phyloP scores from a whole-genome alignment of 2,797 vertebrate genomes.

The Paedocypris micromegethes region DNA sequence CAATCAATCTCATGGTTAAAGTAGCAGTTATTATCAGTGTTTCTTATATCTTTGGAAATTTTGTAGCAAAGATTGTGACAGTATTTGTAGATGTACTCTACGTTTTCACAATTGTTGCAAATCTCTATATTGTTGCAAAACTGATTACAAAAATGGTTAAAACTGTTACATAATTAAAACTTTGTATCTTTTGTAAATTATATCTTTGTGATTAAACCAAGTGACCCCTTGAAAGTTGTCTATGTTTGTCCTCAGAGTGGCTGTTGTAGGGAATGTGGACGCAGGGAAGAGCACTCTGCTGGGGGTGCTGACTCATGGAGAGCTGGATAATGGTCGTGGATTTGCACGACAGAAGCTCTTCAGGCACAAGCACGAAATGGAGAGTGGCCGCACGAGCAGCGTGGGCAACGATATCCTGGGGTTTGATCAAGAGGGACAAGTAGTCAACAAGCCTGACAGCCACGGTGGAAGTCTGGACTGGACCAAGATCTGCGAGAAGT shows the following conservation, averaged over 20 bases:
- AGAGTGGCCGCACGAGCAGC: constrained; percentile 95
- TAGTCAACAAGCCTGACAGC: constrained; percentile 95
- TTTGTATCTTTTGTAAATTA: not conserved
- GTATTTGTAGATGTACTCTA: no score
- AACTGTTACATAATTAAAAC: not conserved
- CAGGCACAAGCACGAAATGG: constrained; percentile 97
- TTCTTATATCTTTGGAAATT: no score
- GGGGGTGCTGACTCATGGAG: constrained; percentile 91
- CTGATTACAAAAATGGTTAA: no score
- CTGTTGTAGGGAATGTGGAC: constrained; percentile 96
- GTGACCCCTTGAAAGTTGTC: not conserved
- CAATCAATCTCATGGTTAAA: no score
- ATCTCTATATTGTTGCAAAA: no score
- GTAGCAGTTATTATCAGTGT: no score
- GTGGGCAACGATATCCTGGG: constrained; percentile 98
- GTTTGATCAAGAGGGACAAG: constrained; percentile 90
- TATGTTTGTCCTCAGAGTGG: constrained; percentile 73
- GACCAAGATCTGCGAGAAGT: constrained; percentile 98
- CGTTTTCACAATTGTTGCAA: no score
- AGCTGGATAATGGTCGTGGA: constrained; percentile 94
- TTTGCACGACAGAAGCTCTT: constrained; percentile 98
- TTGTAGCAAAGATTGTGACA: no score
- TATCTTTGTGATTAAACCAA: no score
- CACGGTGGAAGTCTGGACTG: constrained; percentile 93
- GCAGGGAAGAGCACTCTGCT: constrained; percentile 94